phyloP scores from a whole-genome alignment of 2,113 vertebrate genomes.

The Peromyscus californicus region DNA sequence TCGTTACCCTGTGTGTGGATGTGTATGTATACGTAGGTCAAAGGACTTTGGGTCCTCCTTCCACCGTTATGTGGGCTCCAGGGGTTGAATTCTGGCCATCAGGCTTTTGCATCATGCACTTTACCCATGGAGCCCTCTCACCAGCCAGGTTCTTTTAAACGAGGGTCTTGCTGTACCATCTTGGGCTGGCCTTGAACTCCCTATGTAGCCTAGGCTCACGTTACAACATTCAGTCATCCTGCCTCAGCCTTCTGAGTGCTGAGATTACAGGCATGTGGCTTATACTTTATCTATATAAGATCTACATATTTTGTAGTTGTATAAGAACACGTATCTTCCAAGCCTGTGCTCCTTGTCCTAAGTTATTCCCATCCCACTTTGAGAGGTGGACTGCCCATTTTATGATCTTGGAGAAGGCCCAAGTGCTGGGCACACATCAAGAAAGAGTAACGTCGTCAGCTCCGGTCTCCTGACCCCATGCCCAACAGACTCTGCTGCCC shows the following conservation, averaged over 20 bases:
- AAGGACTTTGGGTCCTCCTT: not conserved
- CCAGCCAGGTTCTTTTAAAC: not conserved
- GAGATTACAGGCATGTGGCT: not conserved
- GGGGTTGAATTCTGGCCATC: not conserved
- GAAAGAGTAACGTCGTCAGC: not conserved
- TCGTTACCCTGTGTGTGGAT: not conserved
- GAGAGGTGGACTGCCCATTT: not conserved
- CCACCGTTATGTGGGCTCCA: not conserved
- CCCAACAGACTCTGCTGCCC: not conserved
- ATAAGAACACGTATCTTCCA: not conserved
- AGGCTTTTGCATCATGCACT: not conserved
- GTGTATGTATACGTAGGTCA: not conserved
- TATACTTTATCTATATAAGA: not conserved
- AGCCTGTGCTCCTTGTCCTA: not conserved
- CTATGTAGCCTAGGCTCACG: no score
- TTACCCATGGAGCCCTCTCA: not conserved
- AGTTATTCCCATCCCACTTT: not conserved
- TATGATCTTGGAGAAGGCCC: not conserved
- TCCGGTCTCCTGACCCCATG: not conserved
- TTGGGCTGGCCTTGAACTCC: not conserved
- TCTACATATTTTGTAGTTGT: no score
- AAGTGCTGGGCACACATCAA: not conserved
- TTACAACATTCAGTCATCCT: not conserved
- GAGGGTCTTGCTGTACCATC: not conserved
- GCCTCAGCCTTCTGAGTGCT: not conserved